Evolutionary conservation across 2,888 invertebrate species (phyloP).

Genomic region (Aspidiotus destructor): DNA sequence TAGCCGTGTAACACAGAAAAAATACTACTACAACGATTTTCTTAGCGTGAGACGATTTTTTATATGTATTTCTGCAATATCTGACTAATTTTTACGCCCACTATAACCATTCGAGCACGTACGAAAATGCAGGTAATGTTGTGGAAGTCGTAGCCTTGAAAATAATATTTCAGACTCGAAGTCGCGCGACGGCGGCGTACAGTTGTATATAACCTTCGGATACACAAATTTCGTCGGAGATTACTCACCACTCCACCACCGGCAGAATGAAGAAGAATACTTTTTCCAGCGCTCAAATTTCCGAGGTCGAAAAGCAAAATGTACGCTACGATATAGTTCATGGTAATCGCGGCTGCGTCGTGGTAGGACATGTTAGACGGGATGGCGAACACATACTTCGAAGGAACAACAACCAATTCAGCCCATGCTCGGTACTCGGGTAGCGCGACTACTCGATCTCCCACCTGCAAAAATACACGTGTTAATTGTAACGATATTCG

Average conservation of each 20-base stretch:
- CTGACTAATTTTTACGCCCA: too few species aligned
- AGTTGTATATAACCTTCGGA: too few species aligned
- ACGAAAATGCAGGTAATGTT: too few species aligned
- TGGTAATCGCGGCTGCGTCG: slow-evolving; percentile 73
- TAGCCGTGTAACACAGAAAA: too few species aligned
- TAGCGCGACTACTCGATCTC: slow-evolving; percentile 71
- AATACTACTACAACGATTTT: too few species aligned
- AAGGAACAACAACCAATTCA: slow-evolving; percentile 68
- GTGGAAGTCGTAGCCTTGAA: too few species aligned
- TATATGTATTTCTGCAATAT: too few species aligned
- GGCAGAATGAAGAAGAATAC: slow-evolving; percentile 71
- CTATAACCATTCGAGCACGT: too few species aligned
- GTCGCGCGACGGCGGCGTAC: too few species aligned
- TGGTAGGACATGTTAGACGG: slow-evolving; percentile 64
- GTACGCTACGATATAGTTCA: slow-evolving; percentile 79
- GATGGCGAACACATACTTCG: slow-evolving; percentile 68
- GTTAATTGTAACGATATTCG: neutral
- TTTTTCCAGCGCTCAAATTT: slow-evolving; percentile 65
- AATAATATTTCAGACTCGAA: too few species aligned
- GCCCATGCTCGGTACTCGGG: slow-evolving; percentile 81
- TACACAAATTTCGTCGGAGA: neutral
- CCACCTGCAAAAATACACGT: slow-evolving; percentile 49
- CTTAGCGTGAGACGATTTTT: too few species aligned
- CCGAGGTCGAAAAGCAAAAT: slow-evolving; percentile 76
- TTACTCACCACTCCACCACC: slow-evolving; percentile 78